phyloP scores from a whole-genome alignment of 2,888 invertebrate species.

The Habroteleia sp. region DNA sequence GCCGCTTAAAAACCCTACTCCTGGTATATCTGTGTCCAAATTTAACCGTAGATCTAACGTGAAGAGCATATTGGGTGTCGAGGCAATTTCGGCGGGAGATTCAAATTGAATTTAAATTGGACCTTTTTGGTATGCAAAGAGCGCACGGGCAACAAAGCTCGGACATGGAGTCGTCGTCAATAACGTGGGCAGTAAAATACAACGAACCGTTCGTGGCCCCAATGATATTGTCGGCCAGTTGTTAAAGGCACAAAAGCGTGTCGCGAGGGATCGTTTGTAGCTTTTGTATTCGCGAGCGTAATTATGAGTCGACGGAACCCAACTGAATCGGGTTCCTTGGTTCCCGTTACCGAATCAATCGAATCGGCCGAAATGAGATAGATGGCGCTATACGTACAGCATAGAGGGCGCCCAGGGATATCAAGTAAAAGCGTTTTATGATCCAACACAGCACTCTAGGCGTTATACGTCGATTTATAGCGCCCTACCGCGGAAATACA shows the following conservation, averaged over 20 bases:
- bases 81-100: slow-evolving; percentile 18
- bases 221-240: slow-evolving; percentile 9
- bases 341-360: slow-evolving; percentile 8
- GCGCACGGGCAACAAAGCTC: slow-evolving; percentile 23
- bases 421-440: slow-evolving; percentile 64
- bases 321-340: background rate
- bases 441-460: slow-evolving; percentile 61
- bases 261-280: slow-evolving; percentile 24
- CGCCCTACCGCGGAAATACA: slow-evolving; percentile 65
- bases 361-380: slow-evolving; percentile 4
- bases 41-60: no score
- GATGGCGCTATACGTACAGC: slow-evolving; percentile 10
- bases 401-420: slow-evolving; percentile 42
- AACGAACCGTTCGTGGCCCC: slow-evolving; percentile 18
- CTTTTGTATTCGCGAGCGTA: slow-evolving; percentile 21
- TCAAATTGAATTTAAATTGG: slow-evolving; percentile 20
- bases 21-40: no score
- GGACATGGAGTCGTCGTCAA: slow-evolving; percentile 27
- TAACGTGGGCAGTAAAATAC: slow-evolving; percentile 32
- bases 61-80: background rate
- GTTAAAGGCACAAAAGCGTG: slow-evolving; percentile 42
- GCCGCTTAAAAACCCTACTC: no score
- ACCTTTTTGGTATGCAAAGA: slow-evolving; percentile 27
- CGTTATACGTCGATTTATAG: slow-evolving; percentile 69
- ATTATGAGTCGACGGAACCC: slow-evolving; percentile 10